Evolutionary conservation across 2,888 invertebrate genomes (phyloP).

Genomic region (Nephrotoma appendiculata): DNA sequence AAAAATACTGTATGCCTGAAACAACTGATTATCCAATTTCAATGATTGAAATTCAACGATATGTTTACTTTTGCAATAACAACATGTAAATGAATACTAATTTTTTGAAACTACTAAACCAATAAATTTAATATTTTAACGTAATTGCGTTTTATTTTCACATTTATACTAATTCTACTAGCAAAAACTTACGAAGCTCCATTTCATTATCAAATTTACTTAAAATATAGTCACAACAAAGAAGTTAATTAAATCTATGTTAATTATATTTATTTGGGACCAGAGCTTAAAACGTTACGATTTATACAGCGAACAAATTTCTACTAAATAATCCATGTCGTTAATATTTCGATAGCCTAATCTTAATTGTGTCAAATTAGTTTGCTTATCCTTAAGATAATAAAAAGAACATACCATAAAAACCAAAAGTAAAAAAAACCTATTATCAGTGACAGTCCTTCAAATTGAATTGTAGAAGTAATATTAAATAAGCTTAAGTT

Average conservation of each 20-base stretch:
- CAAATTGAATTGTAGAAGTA: not conserved
- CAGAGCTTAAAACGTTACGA: not conserved
- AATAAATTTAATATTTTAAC: not conserved
- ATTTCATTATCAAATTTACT: not conserved
- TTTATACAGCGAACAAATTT: not conserved
- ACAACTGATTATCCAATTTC: no score
- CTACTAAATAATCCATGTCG: not conserved
- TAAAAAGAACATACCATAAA: not conserved
- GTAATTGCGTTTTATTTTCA: not conserved
- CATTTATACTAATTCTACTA: not conserved
- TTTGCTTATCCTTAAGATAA: not conserved
- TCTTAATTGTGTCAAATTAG: not conserved
- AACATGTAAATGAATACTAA: not conserved
- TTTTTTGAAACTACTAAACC: not conserved
- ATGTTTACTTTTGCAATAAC: not conserved
- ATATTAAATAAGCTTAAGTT: not conserved
- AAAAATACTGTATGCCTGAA: no score
- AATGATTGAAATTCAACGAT: not conserved
- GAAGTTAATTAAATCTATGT: not conserved
- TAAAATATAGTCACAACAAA: not conserved
- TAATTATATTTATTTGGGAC: not conserved
- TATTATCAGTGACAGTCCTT: not conserved
- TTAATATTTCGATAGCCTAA: not conserved
- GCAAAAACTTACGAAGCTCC: not conserved
- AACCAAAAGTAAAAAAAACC: not conserved